Conservation (phyloP, 2,113 vertebrate species). For the Lontra canadensis region DNA sequence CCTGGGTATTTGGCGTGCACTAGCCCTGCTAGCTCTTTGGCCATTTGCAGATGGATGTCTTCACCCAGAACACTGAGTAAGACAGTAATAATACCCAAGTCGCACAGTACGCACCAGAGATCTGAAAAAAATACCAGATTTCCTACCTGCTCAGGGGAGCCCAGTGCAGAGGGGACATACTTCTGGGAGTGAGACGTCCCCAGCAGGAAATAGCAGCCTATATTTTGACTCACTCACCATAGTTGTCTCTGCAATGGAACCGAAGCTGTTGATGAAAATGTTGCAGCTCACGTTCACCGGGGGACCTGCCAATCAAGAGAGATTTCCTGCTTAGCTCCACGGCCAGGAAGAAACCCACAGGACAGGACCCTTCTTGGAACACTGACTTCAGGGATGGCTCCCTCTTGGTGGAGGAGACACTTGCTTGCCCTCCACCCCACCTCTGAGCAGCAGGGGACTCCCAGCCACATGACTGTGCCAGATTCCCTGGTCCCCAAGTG, state of each 20-base stretch:
- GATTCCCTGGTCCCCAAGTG: constrained; percentile 29
- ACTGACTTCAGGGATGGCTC: not conserved
- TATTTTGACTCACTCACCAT: constrained; percentile 90
- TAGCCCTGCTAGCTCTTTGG: not conserved
- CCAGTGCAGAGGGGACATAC: not conserved
- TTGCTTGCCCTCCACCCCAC: not conserved
- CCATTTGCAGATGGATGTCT: not conserved
- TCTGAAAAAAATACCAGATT: not conserved
- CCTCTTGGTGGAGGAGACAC: not conserved
- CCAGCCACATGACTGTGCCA: not conserved
- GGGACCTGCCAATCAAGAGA: constrained; percentile 90
- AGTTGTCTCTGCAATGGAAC: constrained; percentile 99
- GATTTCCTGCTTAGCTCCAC: constrained; percentile 39
- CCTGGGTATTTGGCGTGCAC: not conserved
- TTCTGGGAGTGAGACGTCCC: not conserved
- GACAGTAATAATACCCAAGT: not conserved
- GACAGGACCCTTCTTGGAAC: not conserved
- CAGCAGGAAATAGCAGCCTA: not conserved
- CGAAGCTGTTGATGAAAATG: constrained; percentile 99
- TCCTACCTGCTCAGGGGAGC: not conserved
- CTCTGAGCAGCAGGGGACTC: not conserved
- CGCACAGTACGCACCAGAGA: not conserved
- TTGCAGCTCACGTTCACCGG: constrained; percentile 99
- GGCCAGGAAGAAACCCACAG: not conserved
- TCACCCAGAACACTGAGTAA: not conserved